Evolutionary conservation across 2,797 vertebrate species (phyloP), one percentile per base, ranked within the genome.

Genomic region (Pangasius sanitwongsei): DNA sequence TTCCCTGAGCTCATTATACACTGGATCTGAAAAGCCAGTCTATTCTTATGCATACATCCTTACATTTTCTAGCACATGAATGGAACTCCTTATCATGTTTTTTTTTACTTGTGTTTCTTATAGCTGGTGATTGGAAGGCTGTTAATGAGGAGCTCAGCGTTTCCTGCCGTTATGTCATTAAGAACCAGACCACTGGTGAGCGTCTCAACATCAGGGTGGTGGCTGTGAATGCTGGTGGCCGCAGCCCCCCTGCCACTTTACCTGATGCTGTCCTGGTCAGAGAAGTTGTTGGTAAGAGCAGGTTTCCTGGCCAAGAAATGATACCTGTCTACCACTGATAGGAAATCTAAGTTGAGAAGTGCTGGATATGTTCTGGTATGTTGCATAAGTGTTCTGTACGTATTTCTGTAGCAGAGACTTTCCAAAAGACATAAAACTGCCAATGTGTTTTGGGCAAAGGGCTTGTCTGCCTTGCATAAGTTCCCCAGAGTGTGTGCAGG

Each of bases 111-210:
- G 12, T 83, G 31, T 80, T 85, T 41, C 34, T 63, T 85, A 15
- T 16, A 99, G 98, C 97, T 92, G 93, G 95, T 0, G 97, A 98
- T 72, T 99, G 98, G 98, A 96, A 96, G 80, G 95, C 96, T 0
- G 96, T 90, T 74, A 98, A 97, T 0, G 75, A 96, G 88, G 97
- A 97, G 2, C 96, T 97, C 72, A 95, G 96, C 63, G 96, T 98
- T 90, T 97, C 97, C 90, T 97, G 95, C 57, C 98, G 97, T 80
- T 98, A 95, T 89, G 90, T 95, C 0, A 91, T 99, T 92, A 96
- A 95, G 93, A 96, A 97, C 92, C 97, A 96, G 89, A 88, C 93
- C 87, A 96, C 97, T 0, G 98, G 97, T 0, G 98, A 98, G 87
- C 97, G 96, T 41, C 92, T 99, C 93, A 96, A 96, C 3, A 93